phyloP scores from a whole-genome alignment of 2,113 vertebrate genomes.

The Toxotes chatareus region DNA sequence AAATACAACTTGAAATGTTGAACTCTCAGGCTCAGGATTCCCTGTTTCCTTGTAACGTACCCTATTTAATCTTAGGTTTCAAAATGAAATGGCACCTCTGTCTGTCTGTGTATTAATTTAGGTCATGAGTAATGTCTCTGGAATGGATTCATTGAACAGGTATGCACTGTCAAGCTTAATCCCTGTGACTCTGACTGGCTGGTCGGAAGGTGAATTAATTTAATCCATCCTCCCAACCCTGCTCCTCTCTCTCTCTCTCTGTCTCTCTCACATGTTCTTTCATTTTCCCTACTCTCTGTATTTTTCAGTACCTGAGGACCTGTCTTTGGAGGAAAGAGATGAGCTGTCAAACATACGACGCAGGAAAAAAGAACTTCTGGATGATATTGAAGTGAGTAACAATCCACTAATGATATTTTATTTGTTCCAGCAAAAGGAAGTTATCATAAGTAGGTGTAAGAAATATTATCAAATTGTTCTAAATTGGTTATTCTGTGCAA shows the following conservation, averaged over 20 bases:
- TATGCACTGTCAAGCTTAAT: slow-evolving; percentile 62
- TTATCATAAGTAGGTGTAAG: not conserved
- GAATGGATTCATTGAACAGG: slow-evolving; percentile 52
- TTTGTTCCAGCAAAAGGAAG: not conserved
- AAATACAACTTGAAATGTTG: slow-evolving; percentile 4
- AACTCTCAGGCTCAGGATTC: not conserved
- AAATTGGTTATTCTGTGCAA: not conserved
- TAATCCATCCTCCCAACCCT: slow-evolving; percentile 62
- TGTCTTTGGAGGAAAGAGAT: slow-evolving; percentile 93
- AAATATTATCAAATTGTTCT: not conserved
- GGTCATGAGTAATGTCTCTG: slow-evolving; percentile 58
- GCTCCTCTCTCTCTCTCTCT: slow-evolving; percentile 26
- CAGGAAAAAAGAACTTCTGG: slow-evolving; percentile 96
- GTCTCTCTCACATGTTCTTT: slow-evolving; percentile 42
- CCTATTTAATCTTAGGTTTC: not conserved
- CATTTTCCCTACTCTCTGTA: slow-evolving; percentile 39
- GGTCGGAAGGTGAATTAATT: slow-evolving; percentile 60
- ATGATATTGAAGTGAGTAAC: slow-evolving; percentile 95
- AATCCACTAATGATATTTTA: not conserved
- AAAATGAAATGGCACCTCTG: slow-evolving; percentile 15
- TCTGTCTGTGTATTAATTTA: slow-evolving; percentile 54
- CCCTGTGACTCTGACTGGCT: slow-evolving; percentile 63
- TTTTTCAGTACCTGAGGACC: slow-evolving; percentile 92
- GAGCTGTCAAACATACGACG: slow-evolving; percentile 96
- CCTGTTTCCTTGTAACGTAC: not conserved